A percentile compares a stretch with the other conserved stretches of the same genome.
Evolutionary conservation across 2,113 vertebrate genomes (phyloP).

Genomic region (Dolichotis patagonum): DNA sequence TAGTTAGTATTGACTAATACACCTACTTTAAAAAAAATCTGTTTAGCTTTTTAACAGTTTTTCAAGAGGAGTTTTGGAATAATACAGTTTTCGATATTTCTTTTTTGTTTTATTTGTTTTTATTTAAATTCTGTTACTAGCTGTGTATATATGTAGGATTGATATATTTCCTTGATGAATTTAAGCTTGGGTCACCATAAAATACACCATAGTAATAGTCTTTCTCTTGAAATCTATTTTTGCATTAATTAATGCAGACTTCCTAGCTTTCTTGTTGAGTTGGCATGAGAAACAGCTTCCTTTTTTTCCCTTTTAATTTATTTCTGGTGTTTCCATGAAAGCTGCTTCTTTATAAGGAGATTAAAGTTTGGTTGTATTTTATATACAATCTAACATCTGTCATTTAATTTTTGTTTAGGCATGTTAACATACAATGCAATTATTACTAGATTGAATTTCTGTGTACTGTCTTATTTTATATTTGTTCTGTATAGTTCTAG

Average conservation of each 20-base stretch:
- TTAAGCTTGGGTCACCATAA: background rate
- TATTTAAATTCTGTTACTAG: background rate
- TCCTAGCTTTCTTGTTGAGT: background rate
- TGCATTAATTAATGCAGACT: background rate
- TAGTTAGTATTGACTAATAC: background rate
- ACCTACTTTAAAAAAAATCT: background rate
- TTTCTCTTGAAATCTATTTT: background rate
- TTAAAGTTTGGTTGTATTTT: background rate
- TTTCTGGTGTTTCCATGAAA: background rate
- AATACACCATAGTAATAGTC: background rate
- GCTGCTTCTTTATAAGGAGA: background rate
- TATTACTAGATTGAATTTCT: slow-evolving; percentile 15
- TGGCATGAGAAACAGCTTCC: background rate
- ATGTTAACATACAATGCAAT: background rate
- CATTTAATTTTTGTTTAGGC: slow-evolving; percentile 7
- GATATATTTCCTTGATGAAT: background rate
- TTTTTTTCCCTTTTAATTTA: background rate
- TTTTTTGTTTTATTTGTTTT: background rate
- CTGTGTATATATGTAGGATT: background rate
- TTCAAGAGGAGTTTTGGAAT: background rate
- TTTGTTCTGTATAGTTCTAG: background rate
- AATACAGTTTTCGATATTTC: background rate
- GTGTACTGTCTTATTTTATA: background rate
- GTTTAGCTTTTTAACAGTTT: background rate
- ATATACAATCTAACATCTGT: background rate